phyloP scores from a whole-genome alignment of 2,888 invertebrate genomes.

The Drosophila macrothrix region DNA sequence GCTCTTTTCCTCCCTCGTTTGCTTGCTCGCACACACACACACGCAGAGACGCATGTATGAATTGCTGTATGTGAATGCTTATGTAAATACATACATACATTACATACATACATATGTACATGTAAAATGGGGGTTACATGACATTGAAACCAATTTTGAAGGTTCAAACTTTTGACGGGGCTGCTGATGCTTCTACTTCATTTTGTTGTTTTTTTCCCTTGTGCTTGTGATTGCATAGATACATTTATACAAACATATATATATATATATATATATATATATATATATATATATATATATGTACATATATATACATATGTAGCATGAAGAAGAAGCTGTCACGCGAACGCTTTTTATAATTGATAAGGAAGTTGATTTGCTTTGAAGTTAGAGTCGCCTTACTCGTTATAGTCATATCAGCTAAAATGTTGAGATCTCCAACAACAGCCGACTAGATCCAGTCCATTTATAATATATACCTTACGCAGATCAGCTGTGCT shows the following conservation, averaged over 20 bases:
- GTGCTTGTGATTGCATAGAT: slow-evolving; percentile 7
- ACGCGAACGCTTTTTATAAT: not conserved
- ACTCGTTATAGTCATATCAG: not conserved
- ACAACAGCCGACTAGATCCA: not conserved
- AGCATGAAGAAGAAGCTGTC: not conserved
- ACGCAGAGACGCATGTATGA: slow-evolving; percentile 12
- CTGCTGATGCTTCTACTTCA: not conserved
- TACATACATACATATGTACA: slow-evolving; percentile 9
- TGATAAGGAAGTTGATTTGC: not conserved
- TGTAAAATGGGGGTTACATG: slow-evolving; percentile 77
- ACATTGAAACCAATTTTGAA: slow-evolving; percentile 78
- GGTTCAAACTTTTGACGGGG: slow-evolving; percentile 57
- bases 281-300: not conserved
- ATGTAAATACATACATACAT: not conserved
- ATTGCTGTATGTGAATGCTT: slow-evolving; percentile 1
- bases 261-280: not conserved
- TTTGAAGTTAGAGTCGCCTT: not conserved
- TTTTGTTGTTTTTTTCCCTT: not conserved
- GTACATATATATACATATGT: not conserved
- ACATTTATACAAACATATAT: not conserved
- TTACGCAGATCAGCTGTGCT: not conserved
- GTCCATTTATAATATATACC: not conserved
- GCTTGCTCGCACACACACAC: slow-evolving; percentile 5
- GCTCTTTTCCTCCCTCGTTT: slow-evolving; percentile 13
- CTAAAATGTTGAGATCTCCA: not conserved